Percentiles rank a stretch among this genome's conserved stretches.
phyloP scores from a whole-genome alignment of 2,888 invertebrate genomes.

The Lasioglossum vierecki region DNA sequence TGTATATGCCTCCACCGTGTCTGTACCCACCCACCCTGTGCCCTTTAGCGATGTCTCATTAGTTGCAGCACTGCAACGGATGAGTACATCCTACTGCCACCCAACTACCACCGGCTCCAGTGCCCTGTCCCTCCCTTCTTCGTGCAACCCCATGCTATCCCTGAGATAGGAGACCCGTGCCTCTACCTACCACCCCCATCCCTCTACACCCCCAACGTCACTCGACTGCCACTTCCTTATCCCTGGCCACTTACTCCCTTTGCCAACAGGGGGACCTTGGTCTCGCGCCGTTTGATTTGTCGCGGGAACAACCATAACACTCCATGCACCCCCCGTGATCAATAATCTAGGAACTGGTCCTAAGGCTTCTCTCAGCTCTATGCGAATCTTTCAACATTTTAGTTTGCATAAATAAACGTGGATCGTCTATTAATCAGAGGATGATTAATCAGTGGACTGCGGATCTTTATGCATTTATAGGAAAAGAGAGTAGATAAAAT shows the following conservation, averaged over 20 bases:
- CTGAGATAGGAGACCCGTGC: constrained; percentile 66
- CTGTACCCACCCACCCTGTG: constrained; percentile 78
- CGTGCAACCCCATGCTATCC: constrained; percentile 58
- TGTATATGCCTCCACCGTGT: constrained; percentile 76
- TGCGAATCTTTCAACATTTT: neutral
- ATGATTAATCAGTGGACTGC: no score
- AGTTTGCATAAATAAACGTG: neutral
- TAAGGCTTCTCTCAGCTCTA: neutral
- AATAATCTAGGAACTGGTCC: neutral
- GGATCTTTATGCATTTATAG: no score
- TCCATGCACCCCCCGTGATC: neutral
- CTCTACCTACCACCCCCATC: constrained; percentile 38
- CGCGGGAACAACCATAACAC: constrained; percentile 1
- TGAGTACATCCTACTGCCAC: constrained; percentile 79
- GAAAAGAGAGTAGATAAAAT: no score
- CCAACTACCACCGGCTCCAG: constrained; percentile 64
- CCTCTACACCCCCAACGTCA: constrained; percentile 66
- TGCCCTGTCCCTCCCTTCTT: constrained; percentile 61
- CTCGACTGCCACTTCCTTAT: constrained; percentile 82
- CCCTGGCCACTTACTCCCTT: constrained; percentile 78
- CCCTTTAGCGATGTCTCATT: constrained; percentile 84
- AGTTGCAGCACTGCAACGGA: constrained; percentile 83
- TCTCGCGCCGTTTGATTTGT: constrained; percentile 46
- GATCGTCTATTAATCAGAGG: neutral
- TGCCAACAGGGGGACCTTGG: constrained; percentile 39